These are phyloP conservation scores for Sceloporus tristichus DNA, from an alignment of 2,113 vertebrate genomes.

Conservation along the genomic window DNA sequence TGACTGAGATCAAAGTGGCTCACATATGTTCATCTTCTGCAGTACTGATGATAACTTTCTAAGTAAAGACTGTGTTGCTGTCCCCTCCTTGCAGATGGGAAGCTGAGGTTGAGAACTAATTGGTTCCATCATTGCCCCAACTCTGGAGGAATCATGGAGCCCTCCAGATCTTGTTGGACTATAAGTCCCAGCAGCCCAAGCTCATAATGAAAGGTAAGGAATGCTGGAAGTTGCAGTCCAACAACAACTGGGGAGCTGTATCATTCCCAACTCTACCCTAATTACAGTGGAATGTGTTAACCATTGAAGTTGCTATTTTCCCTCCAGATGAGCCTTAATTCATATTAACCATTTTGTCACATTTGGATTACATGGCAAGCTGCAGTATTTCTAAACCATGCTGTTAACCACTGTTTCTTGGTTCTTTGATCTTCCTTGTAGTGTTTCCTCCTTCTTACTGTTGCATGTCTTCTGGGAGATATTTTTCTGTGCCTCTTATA, in stretches of 20 bases:
- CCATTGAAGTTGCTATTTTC: neutral
- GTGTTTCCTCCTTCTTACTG: neutral
- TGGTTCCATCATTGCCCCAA: neutral
- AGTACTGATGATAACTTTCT: neutral
- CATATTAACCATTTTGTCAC: neutral
- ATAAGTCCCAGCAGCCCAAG: neutral
- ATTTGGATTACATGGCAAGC: neutral
- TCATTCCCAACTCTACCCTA: too few relatives aligned
- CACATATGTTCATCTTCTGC: neutral
- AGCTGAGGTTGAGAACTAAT: neutral
- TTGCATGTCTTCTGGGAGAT: too few relatives aligned
- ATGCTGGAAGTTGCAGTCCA: neutral
- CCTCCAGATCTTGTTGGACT: neutral
- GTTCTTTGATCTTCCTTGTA: neutral
- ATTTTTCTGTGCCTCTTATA: too few relatives aligned
- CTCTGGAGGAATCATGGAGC: too few relatives aligned
- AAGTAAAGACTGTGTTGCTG: neutral
- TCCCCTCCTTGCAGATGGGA: neutral
- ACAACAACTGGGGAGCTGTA: neutral
- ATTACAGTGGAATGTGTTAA: too few relatives aligned
- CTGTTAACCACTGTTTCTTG: too few relatives aligned
- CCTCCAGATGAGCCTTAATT: neutral
- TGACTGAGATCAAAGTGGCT: neutral
- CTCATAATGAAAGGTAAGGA: neutral
- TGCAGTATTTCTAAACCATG: neutral